phyloP scores from a whole-genome alignment of 2,888 invertebrate genomes.

The Nephrotoma flavescens region DNA sequence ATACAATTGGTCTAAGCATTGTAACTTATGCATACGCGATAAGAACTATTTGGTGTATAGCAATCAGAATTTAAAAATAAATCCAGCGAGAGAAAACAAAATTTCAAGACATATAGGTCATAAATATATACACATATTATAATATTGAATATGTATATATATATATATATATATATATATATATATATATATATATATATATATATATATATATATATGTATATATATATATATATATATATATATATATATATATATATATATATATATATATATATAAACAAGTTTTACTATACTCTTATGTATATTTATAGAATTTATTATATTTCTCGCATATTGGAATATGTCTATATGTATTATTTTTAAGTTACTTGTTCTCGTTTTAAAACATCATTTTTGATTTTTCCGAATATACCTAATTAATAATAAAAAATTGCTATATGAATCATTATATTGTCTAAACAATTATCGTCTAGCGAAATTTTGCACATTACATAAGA shows the following conservation, averaged over 20 bases:
- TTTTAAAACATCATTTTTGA: background rate
- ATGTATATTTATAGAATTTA: background rate
- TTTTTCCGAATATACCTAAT: background rate
- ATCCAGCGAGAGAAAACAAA: background rate
- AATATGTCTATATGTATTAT: background rate
- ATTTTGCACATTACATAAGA: background rate
- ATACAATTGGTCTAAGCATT: background rate
- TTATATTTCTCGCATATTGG: background rate
- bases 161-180: background rate
- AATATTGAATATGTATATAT: background rate
- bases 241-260: background rate
- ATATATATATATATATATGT: background rate
- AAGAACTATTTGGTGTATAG: too few relatives aligned
- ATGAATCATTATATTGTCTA: background rate
- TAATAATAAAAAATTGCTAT: background rate
- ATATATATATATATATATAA: background rate
- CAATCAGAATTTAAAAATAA: background rate
- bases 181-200: background rate
- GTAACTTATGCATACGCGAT: too few relatives aligned
- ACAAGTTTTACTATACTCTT: background rate
- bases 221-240: background rate
- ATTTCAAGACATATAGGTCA: background rate
- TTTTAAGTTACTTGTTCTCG: background rate
- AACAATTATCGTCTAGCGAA: background rate
- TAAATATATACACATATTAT: background rate